A percentile compares a stretch with the other conserved stretches of the same genome.
These are phyloP conservation scores for Tanytarsus gracilentus DNA, from an alignment of 2,888 invertebrate species.

Conservation along the genomic window DNA sequence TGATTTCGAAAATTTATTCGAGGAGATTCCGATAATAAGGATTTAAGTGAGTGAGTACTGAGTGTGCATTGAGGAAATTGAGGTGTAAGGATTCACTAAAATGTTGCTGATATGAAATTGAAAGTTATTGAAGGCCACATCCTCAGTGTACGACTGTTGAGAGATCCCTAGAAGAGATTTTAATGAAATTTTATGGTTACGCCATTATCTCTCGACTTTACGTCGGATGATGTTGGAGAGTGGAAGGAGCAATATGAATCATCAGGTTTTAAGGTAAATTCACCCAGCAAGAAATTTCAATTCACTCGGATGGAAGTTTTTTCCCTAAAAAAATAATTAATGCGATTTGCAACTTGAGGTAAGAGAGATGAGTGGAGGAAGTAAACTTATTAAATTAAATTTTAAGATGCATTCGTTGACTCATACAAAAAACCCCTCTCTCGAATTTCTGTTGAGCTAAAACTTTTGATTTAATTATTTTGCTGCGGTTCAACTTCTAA, in stretches of 20 bases:
- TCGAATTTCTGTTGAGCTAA: too few species aligned
- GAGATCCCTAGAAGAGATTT: neutral
- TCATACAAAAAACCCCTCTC: too few species aligned
- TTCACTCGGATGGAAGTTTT: too few species aligned
- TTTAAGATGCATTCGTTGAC: too few species aligned
- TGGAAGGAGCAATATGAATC: neutral
- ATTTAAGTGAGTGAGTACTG: neutral
- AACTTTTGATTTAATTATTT: slow-evolving; percentile 26
- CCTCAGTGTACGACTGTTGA: neutral
- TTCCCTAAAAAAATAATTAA: too few species aligned
- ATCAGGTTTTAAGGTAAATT: neutral
- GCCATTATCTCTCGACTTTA: neutral
- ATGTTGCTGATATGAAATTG: neutral
- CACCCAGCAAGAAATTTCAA: too few species aligned
- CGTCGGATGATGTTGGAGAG: too few species aligned
- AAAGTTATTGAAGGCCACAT: slow-evolving; percentile 11
- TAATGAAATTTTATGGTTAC: slow-evolving; percentile 1
- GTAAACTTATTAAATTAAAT: too few species aligned
- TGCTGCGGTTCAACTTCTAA: slow-evolving; percentile 18
- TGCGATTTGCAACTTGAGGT: too few species aligned
- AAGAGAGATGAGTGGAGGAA: too few species aligned
- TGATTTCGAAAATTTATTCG: too few species aligned
- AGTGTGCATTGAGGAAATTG: neutral
- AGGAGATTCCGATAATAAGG: too few species aligned
- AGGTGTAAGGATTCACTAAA: neutral